phyloP scores from a whole-genome alignment of 2,797 vertebrate species.

The Esox masquinongy region DNA sequence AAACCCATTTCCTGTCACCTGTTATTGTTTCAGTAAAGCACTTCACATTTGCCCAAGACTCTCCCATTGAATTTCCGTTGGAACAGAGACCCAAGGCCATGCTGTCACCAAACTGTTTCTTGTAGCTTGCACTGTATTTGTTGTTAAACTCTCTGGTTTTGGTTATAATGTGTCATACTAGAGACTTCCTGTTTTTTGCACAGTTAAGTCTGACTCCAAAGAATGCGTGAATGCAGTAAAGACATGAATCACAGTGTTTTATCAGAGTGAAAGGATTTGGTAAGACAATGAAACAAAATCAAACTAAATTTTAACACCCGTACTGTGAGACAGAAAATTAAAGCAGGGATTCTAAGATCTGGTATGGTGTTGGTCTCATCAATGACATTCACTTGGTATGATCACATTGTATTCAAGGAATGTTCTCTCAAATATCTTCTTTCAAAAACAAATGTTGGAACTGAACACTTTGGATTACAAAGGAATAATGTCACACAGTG shows the following conservation, averaged over 20 bases:
- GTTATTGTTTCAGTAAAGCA: neutral
- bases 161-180: neutral
- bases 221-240: too few species aligned
- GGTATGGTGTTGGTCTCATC: neutral
- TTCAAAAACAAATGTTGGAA: too few species aligned
- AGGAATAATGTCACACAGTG: too few species aligned
- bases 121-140: neutral
- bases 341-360: neutral
- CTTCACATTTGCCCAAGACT: neutral
- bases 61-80: neutral
- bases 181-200: too few species aligned
- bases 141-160: neutral
- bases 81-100: neutral
- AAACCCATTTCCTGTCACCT: neutral
- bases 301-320: too few species aligned
- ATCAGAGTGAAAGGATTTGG: neutral
- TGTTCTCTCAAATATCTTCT: too few species aligned
- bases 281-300: neutral
- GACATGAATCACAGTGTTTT: neutral
- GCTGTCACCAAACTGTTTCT: neutral
- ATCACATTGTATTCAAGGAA: too few species aligned
- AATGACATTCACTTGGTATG: too few species aligned
- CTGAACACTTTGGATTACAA: too few species aligned
- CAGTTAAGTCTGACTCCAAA: too few species aligned
- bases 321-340: neutral